Percentiles rank a stretch among this genome's conserved stretches.
These are phyloP conservation scores for Sus scrofa DNA, from an alignment of 2,113 vertebrate species.

Conservation along the genomic window DNA sequence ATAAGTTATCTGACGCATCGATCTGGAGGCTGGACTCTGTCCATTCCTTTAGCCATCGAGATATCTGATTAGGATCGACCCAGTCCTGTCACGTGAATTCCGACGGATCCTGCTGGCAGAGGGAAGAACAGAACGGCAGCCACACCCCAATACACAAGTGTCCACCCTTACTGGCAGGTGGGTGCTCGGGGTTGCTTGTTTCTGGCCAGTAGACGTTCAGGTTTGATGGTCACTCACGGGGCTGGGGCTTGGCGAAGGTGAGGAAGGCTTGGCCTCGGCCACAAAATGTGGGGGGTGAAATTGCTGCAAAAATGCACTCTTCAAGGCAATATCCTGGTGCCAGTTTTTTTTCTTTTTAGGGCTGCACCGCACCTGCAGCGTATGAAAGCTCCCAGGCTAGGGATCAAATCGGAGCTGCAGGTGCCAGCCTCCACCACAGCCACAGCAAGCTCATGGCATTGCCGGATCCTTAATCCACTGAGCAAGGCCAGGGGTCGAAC, in stretches of 20 bases:
- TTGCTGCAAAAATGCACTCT: background rate
- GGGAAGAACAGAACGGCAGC: fast-evolving
- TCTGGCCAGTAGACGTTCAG: no score
- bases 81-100: background rate
- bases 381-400: no score
- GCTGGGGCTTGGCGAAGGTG: background rate
- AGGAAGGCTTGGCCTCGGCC: background rate
- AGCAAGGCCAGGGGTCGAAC: no score
- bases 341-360: no score
- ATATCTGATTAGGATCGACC: background rate
- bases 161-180: no score
- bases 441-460: no score
- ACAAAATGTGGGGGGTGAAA: no score
- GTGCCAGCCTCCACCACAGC: no score
- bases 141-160: fast-evolving
- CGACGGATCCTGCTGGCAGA: background rate
- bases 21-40: background rate
- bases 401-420: no score
- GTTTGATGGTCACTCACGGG: fast-evolving
- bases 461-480: no score
- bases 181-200: no score
- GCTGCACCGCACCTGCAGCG: no score
- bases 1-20: background rate
- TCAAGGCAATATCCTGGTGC: background rate
- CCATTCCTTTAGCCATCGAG: background rate